Conservation (phyloP, 2,797 vertebrate species). For the Knipowitschia caucasica region DNA sequence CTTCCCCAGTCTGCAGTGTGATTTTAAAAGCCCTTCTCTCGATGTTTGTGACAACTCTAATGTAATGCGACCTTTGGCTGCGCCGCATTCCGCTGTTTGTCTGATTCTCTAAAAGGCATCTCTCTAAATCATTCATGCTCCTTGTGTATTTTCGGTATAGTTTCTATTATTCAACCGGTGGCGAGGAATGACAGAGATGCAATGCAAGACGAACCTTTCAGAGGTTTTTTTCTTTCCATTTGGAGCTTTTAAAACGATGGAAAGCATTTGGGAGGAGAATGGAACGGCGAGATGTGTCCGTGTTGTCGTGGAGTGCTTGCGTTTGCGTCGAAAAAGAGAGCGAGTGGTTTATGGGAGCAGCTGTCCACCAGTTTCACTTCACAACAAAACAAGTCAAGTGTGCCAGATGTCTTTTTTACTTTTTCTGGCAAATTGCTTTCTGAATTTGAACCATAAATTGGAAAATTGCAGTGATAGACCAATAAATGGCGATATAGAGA, state of each 20-base stretch:
- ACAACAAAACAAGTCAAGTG: not conserved
- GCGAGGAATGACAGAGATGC: constrained; percentile 7
- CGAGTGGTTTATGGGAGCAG: constrained; percentile 25
- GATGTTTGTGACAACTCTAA: constrained; percentile 14
- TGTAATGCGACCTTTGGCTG: constrained; percentile 29
- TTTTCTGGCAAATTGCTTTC: not conserved
- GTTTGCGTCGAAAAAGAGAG: constrained; percentile 6
- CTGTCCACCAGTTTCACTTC: constrained; percentile 14
- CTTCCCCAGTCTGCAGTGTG: not conserved
- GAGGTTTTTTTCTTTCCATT: constrained; percentile 15
- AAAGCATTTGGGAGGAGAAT: constrained; percentile 29
- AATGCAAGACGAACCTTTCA: constrained; percentile 10
- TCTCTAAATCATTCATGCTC: constrained; percentile 39
- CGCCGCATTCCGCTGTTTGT: constrained; percentile 17
- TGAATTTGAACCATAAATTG: not conserved
- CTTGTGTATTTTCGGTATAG: constrained; percentile 38
- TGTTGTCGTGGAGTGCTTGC: constrained; percentile 6
- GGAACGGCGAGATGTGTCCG: constrained; percentile 13
- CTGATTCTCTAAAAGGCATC: constrained; percentile 34
- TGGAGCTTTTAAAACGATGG: constrained; percentile 28
- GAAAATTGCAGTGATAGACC: too few species aligned
- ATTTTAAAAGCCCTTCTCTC: not conserved
- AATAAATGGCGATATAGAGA: too few species aligned
- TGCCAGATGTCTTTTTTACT: not conserved
- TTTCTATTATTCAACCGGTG: constrained; percentile 50